phyloP scores from a whole-genome alignment of 2,888 invertebrate species.

The Nesidiocoris tenuis region DNA sequence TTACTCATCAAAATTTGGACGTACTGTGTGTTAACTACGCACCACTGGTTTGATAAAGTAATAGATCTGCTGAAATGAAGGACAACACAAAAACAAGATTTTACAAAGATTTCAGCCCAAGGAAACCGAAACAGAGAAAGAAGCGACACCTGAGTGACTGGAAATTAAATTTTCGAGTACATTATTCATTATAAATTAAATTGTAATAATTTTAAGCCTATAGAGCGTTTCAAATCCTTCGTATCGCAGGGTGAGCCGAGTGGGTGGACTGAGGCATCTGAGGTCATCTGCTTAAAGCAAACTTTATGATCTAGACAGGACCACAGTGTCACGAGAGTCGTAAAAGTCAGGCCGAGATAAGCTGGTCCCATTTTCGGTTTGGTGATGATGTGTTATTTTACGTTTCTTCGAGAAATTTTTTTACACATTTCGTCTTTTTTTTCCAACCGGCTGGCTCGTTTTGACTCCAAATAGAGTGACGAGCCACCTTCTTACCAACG shows the following conservation, averaged over 20 bases:
- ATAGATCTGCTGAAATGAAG: too few relatives aligned
- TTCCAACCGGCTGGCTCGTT: neutral
- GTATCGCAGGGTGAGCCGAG: neutral
- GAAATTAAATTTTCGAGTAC: too few relatives aligned
- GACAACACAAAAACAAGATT: too few relatives aligned
- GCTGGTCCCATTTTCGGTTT: constrained; percentile 33
- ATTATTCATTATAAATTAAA: too few relatives aligned
- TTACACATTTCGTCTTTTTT: constrained; percentile 1
- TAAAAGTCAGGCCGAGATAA: constrained; percentile 22
- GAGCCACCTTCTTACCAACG: constrained; percentile 39
- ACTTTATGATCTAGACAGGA: constrained; percentile 32
- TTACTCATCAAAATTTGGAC: too few relatives aligned
- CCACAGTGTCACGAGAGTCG: constrained; percentile 37
- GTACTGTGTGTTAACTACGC: too few relatives aligned
- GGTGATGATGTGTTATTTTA: constrained; percentile 42
- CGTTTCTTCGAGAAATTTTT: neutral
- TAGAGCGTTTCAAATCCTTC: neutral
- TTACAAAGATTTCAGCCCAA: too few relatives aligned
- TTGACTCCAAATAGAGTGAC: constrained; percentile 41
- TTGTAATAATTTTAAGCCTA: neutral
- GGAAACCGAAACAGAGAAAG: too few relatives aligned
- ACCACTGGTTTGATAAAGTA: too few relatives aligned
- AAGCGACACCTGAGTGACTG: too few relatives aligned
- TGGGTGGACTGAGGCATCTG: constrained; percentile 19
- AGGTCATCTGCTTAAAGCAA: constrained; percentile 29